A percentile compares a stretch with the other conserved stretches of the same genome.
Evolutionary conservation across 2,797 vertebrate species (phyloP).

Genomic region (Schizopygopsis pylzovi): DNA sequence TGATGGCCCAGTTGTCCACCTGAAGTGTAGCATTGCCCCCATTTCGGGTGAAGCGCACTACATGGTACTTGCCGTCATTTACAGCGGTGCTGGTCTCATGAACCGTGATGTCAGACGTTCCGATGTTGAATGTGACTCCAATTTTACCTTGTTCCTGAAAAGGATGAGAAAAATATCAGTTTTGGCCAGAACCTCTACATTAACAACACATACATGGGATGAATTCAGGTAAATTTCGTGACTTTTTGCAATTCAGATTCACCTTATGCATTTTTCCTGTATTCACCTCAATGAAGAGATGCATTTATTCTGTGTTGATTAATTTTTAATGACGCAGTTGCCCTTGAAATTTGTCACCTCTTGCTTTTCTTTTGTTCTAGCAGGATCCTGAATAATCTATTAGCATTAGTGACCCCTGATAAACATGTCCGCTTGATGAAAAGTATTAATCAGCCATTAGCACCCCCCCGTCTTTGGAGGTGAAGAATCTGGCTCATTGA

Average conservation of each 20-base stretch:
- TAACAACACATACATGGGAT: not conserved
- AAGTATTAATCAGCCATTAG: slow-evolving; percentile 62
- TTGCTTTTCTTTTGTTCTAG: slow-evolving; percentile 49
- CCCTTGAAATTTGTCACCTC: slow-evolving; percentile 49
- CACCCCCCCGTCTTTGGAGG: slow-evolving; percentile 44
- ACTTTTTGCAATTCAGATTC: not conserved
- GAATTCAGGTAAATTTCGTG: not conserved
- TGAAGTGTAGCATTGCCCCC: slow-evolving; percentile 97
- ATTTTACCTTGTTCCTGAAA: slow-evolving; percentile 97
- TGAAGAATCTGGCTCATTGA: slow-evolving; percentile 66
- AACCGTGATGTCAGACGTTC: slow-evolving; percentile 93
- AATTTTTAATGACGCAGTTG: slow-evolving; percentile 37
- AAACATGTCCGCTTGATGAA: slow-evolving; percentile 64
- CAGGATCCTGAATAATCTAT: slow-evolving; percentile 52
- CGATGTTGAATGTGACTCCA: slow-evolving; percentile 97
- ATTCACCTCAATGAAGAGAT: not conserved
- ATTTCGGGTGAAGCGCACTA: slow-evolving; percentile 95
- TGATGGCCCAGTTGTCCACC: slow-evolving; percentile 97
- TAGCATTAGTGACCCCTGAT: slow-evolving; percentile 59
- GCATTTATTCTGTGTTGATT: not conserved
- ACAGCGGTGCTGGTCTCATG: slow-evolving; percentile 92
- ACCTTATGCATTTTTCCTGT: not conserved
- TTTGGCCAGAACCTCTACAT: not conserved
- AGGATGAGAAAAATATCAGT: slow-evolving; percentile 8
- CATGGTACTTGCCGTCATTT: slow-evolving; percentile 96